These are phyloP conservation scores for Papilio aristodemus DNA, from an alignment of 1,140 invertebrate species.

Conservation along the genomic window DNA sequence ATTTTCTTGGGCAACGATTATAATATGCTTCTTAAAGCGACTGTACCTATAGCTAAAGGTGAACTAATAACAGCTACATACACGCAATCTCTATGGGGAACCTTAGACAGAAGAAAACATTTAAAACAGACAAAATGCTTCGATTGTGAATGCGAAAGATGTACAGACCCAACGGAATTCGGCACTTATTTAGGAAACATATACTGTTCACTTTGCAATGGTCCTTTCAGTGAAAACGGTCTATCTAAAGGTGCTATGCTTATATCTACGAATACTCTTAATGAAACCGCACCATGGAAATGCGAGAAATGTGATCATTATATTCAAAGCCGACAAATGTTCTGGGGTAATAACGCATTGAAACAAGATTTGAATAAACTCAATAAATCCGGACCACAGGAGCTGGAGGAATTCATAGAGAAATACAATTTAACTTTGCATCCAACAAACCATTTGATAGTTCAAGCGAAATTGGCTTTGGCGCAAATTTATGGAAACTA, in stretches of 20 bases:
- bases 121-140: constrained; percentile 84
- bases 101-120: constrained; percentile 82
- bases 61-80: constrained; percentile 84
- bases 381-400: constrained; percentile 78
- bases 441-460: constrained; percentile 83
- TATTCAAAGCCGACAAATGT: constrained; percentile 81
- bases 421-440: constrained; percentile 82
- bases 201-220: constrained; percentile 82
- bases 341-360: constrained; percentile 82
- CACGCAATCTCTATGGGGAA: constrained; percentile 85
- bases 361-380: constrained; percentile 82
- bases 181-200: constrained; percentile 83
- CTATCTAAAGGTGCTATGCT: constrained; percentile 70
- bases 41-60: constrained; percentile 83
- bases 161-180: constrained; percentile 83
- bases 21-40: constrained; percentile 81
- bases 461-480: constrained; percentile 85
- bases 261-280: constrained; percentile 82
- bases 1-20: constrained; percentile 81
- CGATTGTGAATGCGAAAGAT: constrained; percentile 83
- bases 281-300: constrained; percentile 82
- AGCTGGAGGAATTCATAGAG: constrained; percentile 83
- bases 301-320: constrained; percentile 83
- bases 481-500: constrained; percentile 84
- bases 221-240: constrained; percentile 59